Base-by-base conservation (phyloP, 2,113 vertebrate species). In the Taxidea taxus region DNA sequence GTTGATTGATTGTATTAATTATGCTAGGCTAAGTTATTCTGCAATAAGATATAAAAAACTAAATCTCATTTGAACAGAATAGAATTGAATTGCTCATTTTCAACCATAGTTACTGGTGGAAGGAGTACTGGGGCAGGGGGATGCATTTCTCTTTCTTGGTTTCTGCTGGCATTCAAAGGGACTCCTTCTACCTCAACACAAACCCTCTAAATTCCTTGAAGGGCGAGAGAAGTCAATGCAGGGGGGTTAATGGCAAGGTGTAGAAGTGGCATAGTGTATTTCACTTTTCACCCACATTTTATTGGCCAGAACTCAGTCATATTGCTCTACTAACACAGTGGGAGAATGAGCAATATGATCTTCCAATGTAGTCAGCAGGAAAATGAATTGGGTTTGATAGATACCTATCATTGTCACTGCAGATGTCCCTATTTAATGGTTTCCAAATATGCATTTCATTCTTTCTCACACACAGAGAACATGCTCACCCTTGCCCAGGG, bases 1-100 rank as follows among this genome's bases (percentile, higher is more conserved):
- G 39, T 18, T 93, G 86, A 96, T 68, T 91, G 58, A 92, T 58
- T 96, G 1, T 78, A 80, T 90, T 95, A 93, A 95, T 91, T 91
- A 95, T 31, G 16, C 44, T 31, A 58, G 47, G 37, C 37, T 83
- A 90, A 87, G n/a, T 93, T 91, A 60, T 77, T 94, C 86, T 93
- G 27, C 39, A 87, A 14, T 66, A 93, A 91, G 72, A 90, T 96
- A 88, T 39, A 75, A 95, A 92, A 77, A 94, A 72, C 31, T 93
- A 93, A 91, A 93, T 66, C 77, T 85, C 86, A 89, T 92, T 54
- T 78, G 82, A 89, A 80, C 37, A 60, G 23, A 84, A 54, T 66
- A 91, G 86, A 90, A 97, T 78, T 34, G 37, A 80, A 80, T 62
- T 75, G 25, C 56, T 95, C 78, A 93, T 51, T 83, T n/a, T 94